These are phyloP conservation scores for Hycleus phaleratus DNA, from an alignment of 1,140 invertebrate species.

Conservation along the genomic window DNA sequence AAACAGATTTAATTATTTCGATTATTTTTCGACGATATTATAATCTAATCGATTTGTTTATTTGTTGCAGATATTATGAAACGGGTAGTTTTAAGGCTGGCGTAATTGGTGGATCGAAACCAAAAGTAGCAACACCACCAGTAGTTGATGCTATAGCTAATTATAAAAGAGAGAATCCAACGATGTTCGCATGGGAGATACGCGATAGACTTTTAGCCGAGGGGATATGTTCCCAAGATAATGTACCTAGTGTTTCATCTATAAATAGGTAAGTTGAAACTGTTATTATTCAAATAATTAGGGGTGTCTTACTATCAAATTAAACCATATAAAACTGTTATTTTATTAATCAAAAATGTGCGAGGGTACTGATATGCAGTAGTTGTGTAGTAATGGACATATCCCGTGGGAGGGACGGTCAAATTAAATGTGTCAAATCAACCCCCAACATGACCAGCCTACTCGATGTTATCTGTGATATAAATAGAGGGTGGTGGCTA, in stretches of 20 bases:
- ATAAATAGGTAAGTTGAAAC: constrained; percentile 85
- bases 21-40: no score
- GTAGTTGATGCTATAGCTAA: constrained; percentile 97
- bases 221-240: constrained; percentile 96
- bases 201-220: constrained; percentile 92
- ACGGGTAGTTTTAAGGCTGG: constrained; percentile 98
- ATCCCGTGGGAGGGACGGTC: constrained; percentile 29
- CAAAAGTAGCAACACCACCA: constrained; percentile 96
- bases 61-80: constrained; percentile 82
- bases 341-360: constrained; percentile 23
- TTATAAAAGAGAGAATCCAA: constrained; percentile 98
- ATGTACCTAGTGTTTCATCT: constrained; percentile 96
- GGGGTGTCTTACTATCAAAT: neutral
- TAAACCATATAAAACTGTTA: constrained; percentile 20
- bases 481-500: constrained; percentile 24
- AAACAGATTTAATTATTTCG: constrained; percentile 3
- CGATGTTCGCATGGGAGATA: constrained; percentile 99
- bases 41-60: neutral
- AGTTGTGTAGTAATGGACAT: constrained; percentile 13
- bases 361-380: constrained; percentile 6
- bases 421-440: constrained; percentile 36
- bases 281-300: no score
- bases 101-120: constrained; percentile 98
- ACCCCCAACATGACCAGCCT: constrained; percentile 21
- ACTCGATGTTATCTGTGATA: constrained; percentile 14